Evolutionary conservation across 1,140 invertebrate genomes (phyloP), one percentile per base, ranked within the genome.

Genomic region (Saccostrea glomerata): DNA sequence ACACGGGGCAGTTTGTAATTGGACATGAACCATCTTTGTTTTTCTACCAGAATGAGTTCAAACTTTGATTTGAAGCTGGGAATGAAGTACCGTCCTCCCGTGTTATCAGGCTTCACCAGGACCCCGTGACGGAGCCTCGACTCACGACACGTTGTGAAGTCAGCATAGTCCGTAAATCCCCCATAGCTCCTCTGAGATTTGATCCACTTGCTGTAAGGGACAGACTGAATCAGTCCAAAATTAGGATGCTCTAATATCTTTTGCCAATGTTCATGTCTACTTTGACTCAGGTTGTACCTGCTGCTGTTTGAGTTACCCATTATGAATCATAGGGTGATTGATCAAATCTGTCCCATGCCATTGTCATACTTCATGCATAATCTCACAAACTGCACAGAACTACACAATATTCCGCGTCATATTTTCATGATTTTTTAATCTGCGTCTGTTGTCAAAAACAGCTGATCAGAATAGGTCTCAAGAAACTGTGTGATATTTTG

Each of bases 161-260:
- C 90, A 0, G 92, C 91, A 73, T 89, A 89, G 58, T 92, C 92
- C 20, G 89, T 90, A 84, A 92, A 93, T 0, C 92, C 92, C 63
- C 88, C 91, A 15, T 90, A 84, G 47, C 86, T 88, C 60, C 89
- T 89, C 30, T 91, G 86, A 0, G 85, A 55, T n/a, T 90, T 90
- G 17, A 91, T 89, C 92, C 92, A 93, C 40, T 91, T 91, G 6
- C 89, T 90, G 82, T 91, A 93, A 7, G 92, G 91, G 82, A 90
- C 90, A 13, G 88, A 86, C 47, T 90, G 89, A 20, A 91, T 86
- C 13, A 89, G 63, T 83, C 87, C 87, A 4, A 87, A 89, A 25
- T 82, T 77, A 88, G 36, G 87, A 84, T 30, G 63, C 63, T 40
- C 82, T 7, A 56, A 83, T n/a, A 88, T 54, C 40, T 70, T 86